Evolutionary conservation across 2,797 vertebrate species (phyloP).

Genomic region (Uromys caudimaculatus): DNA sequence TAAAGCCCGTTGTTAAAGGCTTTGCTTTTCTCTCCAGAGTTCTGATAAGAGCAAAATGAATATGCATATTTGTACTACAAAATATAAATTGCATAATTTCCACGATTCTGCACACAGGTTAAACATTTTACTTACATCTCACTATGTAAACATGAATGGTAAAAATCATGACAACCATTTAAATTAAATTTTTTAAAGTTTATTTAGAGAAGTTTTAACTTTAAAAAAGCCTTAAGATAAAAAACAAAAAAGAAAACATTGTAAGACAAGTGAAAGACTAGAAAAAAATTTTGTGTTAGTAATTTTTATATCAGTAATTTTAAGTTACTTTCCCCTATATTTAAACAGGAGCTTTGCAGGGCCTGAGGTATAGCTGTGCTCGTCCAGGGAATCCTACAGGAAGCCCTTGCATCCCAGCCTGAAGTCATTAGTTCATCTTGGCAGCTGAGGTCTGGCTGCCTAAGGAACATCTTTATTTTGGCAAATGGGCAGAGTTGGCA

Average conservation of each 20-base stretch:
- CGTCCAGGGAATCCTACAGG: slow-evolving; percentile 36
- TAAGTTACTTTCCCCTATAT: neutral
- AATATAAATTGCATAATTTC: slow-evolving; percentile 28
- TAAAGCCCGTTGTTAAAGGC: neutral
- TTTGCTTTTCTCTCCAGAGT: slow-evolving; percentile 31
- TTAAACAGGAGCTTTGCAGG: neutral
- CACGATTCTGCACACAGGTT: neutral
- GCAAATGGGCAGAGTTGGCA: slow-evolving; percentile 65
- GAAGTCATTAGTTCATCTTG: slow-evolving; percentile 57
- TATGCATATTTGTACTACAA: neutral
- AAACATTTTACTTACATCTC: neutral
- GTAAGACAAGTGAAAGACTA: neutral
- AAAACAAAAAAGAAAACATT: neutral
- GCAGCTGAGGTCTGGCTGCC: slow-evolving; percentile 65
- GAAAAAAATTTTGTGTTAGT: neutral
- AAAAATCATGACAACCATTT: slow-evolving; percentile 19
- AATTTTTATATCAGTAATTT: slow-evolving; percentile 11
- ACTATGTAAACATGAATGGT: slow-evolving; percentile 24
- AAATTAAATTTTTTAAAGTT: slow-evolving; percentile 2
- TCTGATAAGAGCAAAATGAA: slow-evolving; percentile 22
- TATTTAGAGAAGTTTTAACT: neutral
- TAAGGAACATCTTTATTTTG: slow-evolving; percentile 67
- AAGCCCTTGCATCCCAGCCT: slow-evolving; percentile 71
- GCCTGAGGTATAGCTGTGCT: slow-evolving; percentile 40
- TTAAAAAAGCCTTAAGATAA: neutral